Evolutionary conservation across 2,888 invertebrate genomes (phyloP), one percentile per base, ranked within the genome.

Genomic region (Ligdia adustata): DNA sequence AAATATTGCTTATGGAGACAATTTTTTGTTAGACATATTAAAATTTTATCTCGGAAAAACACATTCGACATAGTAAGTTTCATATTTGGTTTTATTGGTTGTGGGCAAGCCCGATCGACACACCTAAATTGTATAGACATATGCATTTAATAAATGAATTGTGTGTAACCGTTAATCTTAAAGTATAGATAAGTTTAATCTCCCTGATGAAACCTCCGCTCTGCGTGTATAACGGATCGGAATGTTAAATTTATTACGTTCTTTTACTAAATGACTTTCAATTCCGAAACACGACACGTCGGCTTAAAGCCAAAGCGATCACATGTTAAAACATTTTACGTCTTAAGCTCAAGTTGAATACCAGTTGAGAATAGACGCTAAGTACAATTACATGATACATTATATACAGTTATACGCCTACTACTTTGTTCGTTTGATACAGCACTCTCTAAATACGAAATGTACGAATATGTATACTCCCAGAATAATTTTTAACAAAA

Each of bases 171-270:
- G 68, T 66, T 69, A 64, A 64, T 70, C 66, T 65, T 50, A 57
- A 64, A 60, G 60, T 63, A 68, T 63, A 63, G 56, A 69, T 69
- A 66, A 68, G 69, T 74, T 69, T 73, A 72, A 79, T 76, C 72
- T 75, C 66, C 60, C 66, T 64, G 65, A 75, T 66, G 71, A 71
- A 74, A 74, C 69, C 70, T 59, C 64, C 66, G 58, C 62, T n/a
- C n/a, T n/a, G n/a, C n/a, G n/a, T n/a, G n/a, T 72, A 69, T 79
- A 82, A 82, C 76, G 75, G 78, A 64, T 67, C 62, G 74, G 75
- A 80, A 79, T 80, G 68, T 81, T 47, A 64, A 79, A 84, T 83
- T 84, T 82, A 84, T 82, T 72, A 71, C 73, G 69, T 79, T 77
- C 72, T 80, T 82, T 80, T 75, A 64, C 68, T 77, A 77, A 81